Base-by-base conservation (phyloP, 1,140 invertebrate species). In the Diorhabda elongata region DNA sequence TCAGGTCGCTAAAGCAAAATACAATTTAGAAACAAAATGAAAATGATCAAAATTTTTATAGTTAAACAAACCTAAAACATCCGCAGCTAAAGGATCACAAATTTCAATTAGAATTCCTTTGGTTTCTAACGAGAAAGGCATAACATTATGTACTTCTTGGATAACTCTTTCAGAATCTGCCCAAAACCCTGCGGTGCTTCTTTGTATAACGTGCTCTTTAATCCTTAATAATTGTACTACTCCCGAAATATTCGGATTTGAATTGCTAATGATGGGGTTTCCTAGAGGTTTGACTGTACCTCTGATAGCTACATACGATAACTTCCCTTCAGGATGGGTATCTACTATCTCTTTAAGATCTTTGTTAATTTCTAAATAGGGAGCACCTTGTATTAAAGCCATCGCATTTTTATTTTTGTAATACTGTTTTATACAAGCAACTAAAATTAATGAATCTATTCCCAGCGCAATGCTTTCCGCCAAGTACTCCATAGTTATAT, bases 101-200 rank as follows among this genome's bases (percentile, higher is more conserved):
- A 93, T 84, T 83, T 92, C 90, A 56, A 92, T 86, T 68, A 84
- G 83, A 62, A 85, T 80, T 9, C 82, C 82, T 56, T 87, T 87
- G 74, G 85, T 86, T 75, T 83, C 84, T 47, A 94, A 78, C 57
- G 86, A 86, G 81, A 94, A 94, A 43, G 92, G 91, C 75, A 91
- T 89, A 58, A 87, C 83, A 77, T 92, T 91, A 75, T 85, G 88
- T 3, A 90, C 85, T 74, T 91, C 88, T 77, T 92, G 88, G 59
- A 93, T 86, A 9, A 88, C 87, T 68, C 89, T 85, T 67, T 90
- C 87, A 74, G 92, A 88, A 69, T 92, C 89, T 8, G 88, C 87
- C 92, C 92, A 93, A 78, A 92, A 92, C 5, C 92, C 92, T 58
- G 89, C 86, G 9, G 89, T 88, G 56, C 87, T 89, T 78, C 91